phyloP scores from a whole-genome alignment of 2,888 invertebrate genomes.

The Leptinotarsa tumamoca region DNA sequence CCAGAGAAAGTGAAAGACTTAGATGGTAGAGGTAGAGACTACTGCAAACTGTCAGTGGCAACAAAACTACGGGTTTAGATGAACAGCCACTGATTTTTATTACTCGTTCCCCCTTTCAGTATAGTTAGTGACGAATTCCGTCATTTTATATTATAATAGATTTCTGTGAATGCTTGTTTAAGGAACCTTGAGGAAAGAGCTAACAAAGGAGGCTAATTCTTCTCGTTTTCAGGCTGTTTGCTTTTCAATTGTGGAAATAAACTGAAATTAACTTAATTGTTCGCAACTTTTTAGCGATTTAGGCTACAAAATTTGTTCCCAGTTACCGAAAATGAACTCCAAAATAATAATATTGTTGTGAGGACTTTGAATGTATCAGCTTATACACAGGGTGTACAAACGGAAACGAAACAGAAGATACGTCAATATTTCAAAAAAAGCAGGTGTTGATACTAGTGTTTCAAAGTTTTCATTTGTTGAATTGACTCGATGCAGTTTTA shows the following conservation, averaged over 20 bases:
- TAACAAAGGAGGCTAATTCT: slow-evolving; percentile 1
- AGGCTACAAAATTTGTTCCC: not conserved
- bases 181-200: slow-evolving; percentile 1
- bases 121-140: slow-evolving; percentile 8
- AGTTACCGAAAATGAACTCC: not conserved
- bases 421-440: too few species aligned
- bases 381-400: too few species aligned
- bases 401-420: too few species aligned
- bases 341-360: too few species aligned
- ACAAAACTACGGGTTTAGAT: slow-evolving; percentile 22
- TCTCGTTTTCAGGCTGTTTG: not conserved
- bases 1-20: slow-evolving; percentile 19
- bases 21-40: slow-evolving; percentile 3
- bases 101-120: slow-evolving; percentile 7
- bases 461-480: too few species aligned
- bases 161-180: slow-evolving; percentile 5
- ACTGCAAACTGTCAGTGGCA: slow-evolving; percentile 14
- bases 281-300: not conserved
- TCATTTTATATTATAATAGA: not conserved
- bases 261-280: not conserved
- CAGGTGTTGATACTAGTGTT: too few species aligned
- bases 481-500: too few species aligned
- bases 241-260: slow-evolving; percentile 1
- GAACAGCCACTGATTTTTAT: slow-evolving; percentile 5
- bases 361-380: too few species aligned